Base-by-base conservation (phyloP, 2,888 invertebrate species). In the Drosophila tripunctata region DNA sequence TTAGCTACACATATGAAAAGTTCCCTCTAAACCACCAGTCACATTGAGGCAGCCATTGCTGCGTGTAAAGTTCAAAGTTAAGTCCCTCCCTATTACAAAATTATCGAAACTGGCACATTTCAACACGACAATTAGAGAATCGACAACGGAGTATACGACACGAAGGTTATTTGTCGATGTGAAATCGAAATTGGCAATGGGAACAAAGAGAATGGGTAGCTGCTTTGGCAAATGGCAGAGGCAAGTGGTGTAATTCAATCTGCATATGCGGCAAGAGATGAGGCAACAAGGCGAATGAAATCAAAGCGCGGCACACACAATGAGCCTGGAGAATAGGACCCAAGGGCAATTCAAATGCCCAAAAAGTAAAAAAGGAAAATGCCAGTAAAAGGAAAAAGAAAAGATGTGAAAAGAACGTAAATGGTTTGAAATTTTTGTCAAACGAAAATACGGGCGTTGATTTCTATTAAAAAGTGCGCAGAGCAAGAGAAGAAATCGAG, bases 381-480 rank as follows among this genome's bases (percentile, higher is more conserved):
- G 68, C 67, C 54, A 30, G 36, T 44, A 48, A 47, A 7, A 50
- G 33, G 47, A 43, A 51, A 4, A 55, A 22, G 44, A 50, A 35
- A 41, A 10, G 12, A 33, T 10, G 17, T 40, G 40, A 40, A 40
- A 33, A n/a, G 52, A 56, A 62, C 50, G 44, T 31, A 72, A 71
- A 82, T 75, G 78, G 40, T 47, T 63, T 45, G 67, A 80, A 80
- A 88, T 78, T 69, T 69, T 80, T 87, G 70, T 88, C 86, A 84
- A 84, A 87, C 73, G 70, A 75, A 83, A 87, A 88, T 82, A 87
- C 87, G 86, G 83, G 88, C 86, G 68, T 65, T 68, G 85, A 87
- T 83, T 83, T 88, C 75, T 77, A 87, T 88, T 80, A 44, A 61
- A 50, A 65, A 72, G 43, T 51, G 41, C 33, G 36, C 24, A 45